These are phyloP conservation scores for Syngnathus scovelli DNA, from an alignment of 2,113 vertebrate species.

Conservation along the genomic window DNA sequence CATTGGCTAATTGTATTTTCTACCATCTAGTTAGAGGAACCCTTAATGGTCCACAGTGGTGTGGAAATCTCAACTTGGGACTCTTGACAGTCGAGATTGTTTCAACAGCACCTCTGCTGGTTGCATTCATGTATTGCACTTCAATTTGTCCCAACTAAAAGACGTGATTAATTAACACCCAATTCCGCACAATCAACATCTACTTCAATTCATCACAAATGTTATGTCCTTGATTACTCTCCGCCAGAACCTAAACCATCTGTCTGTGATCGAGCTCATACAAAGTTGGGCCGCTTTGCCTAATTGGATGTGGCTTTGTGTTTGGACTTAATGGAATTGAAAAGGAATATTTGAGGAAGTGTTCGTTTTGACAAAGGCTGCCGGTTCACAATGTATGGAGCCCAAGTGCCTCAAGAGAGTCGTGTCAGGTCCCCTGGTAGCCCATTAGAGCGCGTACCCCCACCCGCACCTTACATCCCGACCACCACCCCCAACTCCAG, in stretches of 20 bases:
- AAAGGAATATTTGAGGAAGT: conserved; percentile 71
- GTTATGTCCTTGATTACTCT: not conserved
- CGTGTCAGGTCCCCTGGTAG: conserved; percentile 60
- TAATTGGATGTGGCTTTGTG: conserved; percentile 66
- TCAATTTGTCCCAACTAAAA: not conserved
- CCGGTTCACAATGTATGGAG: conserved; percentile 49
- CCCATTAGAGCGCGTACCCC: conserved; percentile 62
- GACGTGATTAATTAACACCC: not conserved
- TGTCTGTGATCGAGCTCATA: conserved; percentile 26
- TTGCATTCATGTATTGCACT: not conserved
- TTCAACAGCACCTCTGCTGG: not conserved
- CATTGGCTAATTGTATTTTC: too few relatives aligned
- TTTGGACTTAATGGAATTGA: conserved; percentile 72
- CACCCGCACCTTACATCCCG: conserved; percentile 15
- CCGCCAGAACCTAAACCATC: conserved; percentile 31
- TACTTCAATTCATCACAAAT: not conserved
- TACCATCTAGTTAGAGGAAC: too few relatives aligned
- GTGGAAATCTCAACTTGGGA: not conserved
- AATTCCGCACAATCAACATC: conserved; percentile 3
- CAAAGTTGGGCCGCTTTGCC: conserved; percentile 53
- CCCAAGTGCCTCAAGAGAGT: conserved; percentile 55
- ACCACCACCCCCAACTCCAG: conserved; percentile 32
- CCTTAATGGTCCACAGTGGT: not conserved
- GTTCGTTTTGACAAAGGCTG: conserved; percentile 67
- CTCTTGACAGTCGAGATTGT: not conserved